These are phyloP conservation scores for Mystacornis crossleyi DNA, from an alignment of 2,113 vertebrate species.

Conservation along the genomic window DNA sequence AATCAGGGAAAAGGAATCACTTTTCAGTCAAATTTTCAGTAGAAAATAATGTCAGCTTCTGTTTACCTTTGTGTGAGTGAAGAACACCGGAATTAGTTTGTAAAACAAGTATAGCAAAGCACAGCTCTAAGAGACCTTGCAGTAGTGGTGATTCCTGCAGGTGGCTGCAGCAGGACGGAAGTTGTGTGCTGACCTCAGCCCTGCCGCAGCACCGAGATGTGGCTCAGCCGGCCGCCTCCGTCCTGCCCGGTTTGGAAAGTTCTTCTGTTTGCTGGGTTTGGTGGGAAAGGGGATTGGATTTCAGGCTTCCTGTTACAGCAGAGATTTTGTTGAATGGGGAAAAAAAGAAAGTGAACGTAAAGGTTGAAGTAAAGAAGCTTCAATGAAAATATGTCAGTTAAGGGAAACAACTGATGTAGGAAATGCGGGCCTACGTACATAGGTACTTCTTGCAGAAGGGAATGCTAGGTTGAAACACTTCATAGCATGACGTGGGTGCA, in stretches of 20 bases:
- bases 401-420: neutral
- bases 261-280: neutral
- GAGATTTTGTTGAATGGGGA: neutral
- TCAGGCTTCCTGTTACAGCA: neutral
- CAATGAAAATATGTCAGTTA: neutral
- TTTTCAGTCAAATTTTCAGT: neutral
- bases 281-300: neutral
- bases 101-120: neutral
- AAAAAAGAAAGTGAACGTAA: neutral
- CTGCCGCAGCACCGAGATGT: fast-evolving
- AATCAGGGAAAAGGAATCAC: neutral
- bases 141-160: neutral
- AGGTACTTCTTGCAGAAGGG: neutral
- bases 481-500: neutral
- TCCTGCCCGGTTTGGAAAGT: neutral
- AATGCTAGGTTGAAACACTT: neutral
- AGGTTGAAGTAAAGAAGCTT: neutral
- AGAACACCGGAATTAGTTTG: neutral
- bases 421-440: neutral
- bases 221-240: fast-evolving
- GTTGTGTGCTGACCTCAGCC: neutral
- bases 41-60: neutral
- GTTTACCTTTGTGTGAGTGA: neutral
- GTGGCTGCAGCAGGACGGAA: fast-evolving
- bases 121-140: neutral